Conservation (phyloP, 37 sponge, comb jelly and placozoan species). For the Beroe ovata region DNA sequence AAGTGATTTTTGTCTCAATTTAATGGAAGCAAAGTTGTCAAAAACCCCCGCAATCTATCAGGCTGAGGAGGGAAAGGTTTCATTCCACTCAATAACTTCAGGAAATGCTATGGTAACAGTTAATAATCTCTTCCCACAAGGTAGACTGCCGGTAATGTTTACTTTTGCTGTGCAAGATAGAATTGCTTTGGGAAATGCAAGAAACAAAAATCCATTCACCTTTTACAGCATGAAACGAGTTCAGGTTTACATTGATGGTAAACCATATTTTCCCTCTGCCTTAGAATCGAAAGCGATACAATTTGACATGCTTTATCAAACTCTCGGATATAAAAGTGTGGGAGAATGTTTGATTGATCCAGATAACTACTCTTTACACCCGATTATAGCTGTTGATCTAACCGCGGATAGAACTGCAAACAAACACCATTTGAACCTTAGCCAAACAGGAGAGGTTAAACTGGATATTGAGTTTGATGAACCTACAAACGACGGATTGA, state of each 20-base stretch:
- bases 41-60: constrained; percentile 24
- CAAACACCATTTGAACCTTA: constrained; percentile 8
- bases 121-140: constrained; percentile 18
- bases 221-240: background rate
- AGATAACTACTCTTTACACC: background rate
- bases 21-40: background rate
- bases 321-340: background rate
- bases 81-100: constrained; percentile 11
- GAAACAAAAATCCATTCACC: constrained; percentile 37
- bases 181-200: background rate
- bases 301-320: background rate
- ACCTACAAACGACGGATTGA: background rate
- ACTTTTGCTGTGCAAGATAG: constrained; percentile 22
- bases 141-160: background rate
- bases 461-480: background rate
- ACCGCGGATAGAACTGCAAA: constrained; percentile 1
- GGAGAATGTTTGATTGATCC: background rate
- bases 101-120: background rate
- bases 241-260: constrained; percentile 7
- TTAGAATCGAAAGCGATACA: background rate
- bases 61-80: constrained; percentile 26
- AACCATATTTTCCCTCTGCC: background rate
- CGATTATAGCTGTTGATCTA: background rate
- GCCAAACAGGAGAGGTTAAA: background rate
- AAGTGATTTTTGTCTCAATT: constrained; percentile 23